phyloP scores from a whole-genome alignment of 2,888 invertebrate species.

The Linnaemya vulpina region DNA sequence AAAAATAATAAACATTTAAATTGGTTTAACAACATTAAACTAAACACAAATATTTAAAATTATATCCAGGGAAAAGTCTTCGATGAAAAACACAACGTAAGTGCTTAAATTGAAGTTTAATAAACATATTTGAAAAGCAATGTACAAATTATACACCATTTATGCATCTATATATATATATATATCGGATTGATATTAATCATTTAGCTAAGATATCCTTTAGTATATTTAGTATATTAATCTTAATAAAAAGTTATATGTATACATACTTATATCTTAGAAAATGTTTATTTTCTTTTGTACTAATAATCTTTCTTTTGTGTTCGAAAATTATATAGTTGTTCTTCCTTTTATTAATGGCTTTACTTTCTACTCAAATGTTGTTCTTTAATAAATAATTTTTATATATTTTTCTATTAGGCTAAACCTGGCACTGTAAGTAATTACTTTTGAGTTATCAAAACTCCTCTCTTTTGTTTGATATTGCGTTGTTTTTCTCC shows the following conservation, averaged over 20 bases:
- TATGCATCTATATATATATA: slow-evolving; percentile 50
- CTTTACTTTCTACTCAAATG: slow-evolving; percentile 30
- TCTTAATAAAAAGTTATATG: background rate
- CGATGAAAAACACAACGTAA: slow-evolving; percentile 80
- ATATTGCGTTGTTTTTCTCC: slow-evolving; percentile 12
- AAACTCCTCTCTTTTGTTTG: slow-evolving; percentile 48
- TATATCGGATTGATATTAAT: slow-evolving; percentile 15
- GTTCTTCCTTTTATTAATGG: background rate
- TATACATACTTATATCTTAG: background rate
- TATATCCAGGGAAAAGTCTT: slow-evolving; percentile 79
- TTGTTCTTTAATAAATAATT: slow-evolving; percentile 62
- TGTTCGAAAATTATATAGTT: slow-evolving; percentile 23
- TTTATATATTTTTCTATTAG: slow-evolving; percentile 79
- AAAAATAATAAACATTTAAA: slow-evolving; percentile 10
- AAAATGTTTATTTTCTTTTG: background rate
- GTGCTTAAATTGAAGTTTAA: slow-evolving; percentile 72
- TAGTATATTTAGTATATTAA: background rate
- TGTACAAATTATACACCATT: slow-evolving; percentile 30
- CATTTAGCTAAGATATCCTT: slow-evolving; percentile 10
- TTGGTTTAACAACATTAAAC: slow-evolving; percentile 60
- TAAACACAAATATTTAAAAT: slow-evolving; percentile 53
- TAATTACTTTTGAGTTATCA: slow-evolving; percentile 78
- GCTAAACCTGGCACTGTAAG: slow-evolving; percentile 86
- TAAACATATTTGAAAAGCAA: slow-evolving; percentile 1
- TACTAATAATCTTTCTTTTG: slow-evolving; percentile 17